These are phyloP conservation scores for Xenops minutus DNA, from an alignment of 2,797 vertebrate species.

Conservation along the genomic window DNA sequence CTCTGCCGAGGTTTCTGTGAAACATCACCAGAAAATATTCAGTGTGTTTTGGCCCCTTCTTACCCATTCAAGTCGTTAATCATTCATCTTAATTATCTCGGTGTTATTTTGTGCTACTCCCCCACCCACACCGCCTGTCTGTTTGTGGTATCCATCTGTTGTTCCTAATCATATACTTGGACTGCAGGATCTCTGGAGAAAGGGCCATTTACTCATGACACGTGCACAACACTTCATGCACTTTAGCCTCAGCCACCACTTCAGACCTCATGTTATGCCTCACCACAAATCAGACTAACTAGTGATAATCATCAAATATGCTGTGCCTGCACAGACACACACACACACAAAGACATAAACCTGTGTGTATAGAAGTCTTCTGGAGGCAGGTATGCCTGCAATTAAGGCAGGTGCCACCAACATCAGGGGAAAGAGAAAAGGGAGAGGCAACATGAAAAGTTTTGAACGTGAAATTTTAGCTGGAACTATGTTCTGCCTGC, in stretches of 20 bases:
- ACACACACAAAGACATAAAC: no score
- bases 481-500: slow-evolving; percentile 39
- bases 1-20: neutral
- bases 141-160: slow-evolving; percentile 50
- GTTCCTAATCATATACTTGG: neutral
- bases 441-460: neutral
- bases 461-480: neutral
- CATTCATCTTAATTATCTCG: neutral
- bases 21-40: neutral
- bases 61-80: slow-evolving; percentile 23
- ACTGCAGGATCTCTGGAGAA: neutral
- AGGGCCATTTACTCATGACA: neutral
- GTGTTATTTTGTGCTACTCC: slow-evolving; percentile 43
- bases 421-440: neutral
- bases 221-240: neutral
- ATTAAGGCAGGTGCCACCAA: neutral
- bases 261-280: neutral
- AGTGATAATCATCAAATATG: rapidly evolving
- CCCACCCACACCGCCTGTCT: neutral
- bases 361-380: neutral
- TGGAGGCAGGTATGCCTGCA: neutral
- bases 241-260: neutral
- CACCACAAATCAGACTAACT: neutral
- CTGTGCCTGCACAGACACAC: rapidly evolving
- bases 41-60: slow-evolving; percentile 6